Conservation (phyloP, 2,888 invertebrate genomes). For the Oligia strigilis region DNA sequence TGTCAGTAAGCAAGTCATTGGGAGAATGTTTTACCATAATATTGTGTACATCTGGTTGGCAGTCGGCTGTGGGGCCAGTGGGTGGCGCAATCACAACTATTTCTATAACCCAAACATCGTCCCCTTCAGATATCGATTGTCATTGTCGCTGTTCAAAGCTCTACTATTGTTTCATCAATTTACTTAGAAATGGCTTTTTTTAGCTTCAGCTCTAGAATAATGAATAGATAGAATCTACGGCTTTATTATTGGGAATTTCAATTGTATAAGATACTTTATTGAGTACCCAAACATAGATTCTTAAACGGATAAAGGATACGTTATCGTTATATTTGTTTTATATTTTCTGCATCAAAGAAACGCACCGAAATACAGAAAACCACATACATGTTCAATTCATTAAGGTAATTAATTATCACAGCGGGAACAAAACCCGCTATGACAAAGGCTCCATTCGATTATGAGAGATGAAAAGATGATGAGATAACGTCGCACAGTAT, state of each 20-base stretch:
- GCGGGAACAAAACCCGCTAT: constrained; percentile 46
- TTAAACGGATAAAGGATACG: neutral
- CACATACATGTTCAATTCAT: constrained; percentile 49
- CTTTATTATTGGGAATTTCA: constrained; percentile 13
- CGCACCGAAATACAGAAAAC: constrained; percentile 12
- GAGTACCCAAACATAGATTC: constrained; percentile 10
- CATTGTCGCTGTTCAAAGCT: constrained; percentile 71
- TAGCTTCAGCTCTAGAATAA: neutral
- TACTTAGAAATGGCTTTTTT: constrained; percentile 11
- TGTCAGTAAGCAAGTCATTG: constrained; percentile 57
- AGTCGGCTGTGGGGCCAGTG: constrained; percentile 73
- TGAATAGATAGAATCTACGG: neutral
- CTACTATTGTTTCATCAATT: constrained; percentile 56
- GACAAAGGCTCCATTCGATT: constrained; percentile 50
- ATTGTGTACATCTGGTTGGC: constrained; percentile 48
- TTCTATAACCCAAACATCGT: constrained; percentile 75
- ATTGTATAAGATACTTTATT: neutral
- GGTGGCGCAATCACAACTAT: constrained; percentile 76
- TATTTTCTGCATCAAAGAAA: neutral
- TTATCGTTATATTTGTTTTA: neutral
- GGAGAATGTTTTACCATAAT: constrained; percentile 61
- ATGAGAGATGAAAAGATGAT: constrained; percentile 54
- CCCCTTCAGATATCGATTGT: constrained; percentile 78
- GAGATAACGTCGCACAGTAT: constrained; percentile 56
- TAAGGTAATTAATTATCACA: constrained; percentile 57